Conservation (phyloP, 1,140 invertebrate species). For the Thrips palmi region DNA sequence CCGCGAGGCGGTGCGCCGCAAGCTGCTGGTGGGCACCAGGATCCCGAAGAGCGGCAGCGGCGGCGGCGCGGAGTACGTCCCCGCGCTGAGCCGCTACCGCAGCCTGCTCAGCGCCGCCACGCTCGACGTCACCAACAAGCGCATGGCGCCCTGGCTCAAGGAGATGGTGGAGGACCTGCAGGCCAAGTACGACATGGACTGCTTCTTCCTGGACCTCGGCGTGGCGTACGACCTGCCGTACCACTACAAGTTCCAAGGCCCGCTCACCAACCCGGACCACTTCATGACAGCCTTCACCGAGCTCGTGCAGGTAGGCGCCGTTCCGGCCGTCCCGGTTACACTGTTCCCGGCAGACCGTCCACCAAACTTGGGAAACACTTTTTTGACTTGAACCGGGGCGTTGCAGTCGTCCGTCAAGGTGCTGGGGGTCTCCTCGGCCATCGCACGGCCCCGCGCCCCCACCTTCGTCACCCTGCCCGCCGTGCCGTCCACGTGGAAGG, state of each 20-base stretch:
- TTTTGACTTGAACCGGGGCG: too few relatives aligned
- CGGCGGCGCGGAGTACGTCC: slow-evolving; percentile 13
- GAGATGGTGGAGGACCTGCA: slow-evolving; percentile 50
- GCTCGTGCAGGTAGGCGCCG: slow-evolving; percentile 29
- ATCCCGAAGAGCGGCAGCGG: slow-evolving; percentile 13
- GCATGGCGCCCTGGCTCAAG: slow-evolving; percentile 59
- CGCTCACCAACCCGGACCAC: slow-evolving; percentile 56
- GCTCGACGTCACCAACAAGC: slow-evolving; percentile 66
- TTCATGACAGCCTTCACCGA: slow-evolving; percentile 56
- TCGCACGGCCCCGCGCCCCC: slow-evolving; percentile 58
- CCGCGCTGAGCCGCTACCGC: slow-evolving; percentile 36
- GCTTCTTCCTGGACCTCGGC: slow-evolving; percentile 80
- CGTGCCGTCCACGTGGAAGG: slow-evolving; percentile 74
- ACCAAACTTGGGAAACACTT: too few relatives aligned
- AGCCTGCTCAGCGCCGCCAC: slow-evolving; percentile 56
- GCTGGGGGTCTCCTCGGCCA: slow-evolving; percentile 66
- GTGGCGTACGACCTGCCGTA: slow-evolving; percentile 72
- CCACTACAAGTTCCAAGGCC: slow-evolving; percentile 51
- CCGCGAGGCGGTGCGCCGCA: slow-evolving; percentile 48
- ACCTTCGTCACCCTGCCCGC: slow-evolving; percentile 75
- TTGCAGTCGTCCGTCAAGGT: slow-evolving; percentile 33
- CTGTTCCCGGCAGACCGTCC: slow-evolving; percentile 11
- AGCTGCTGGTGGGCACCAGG: slow-evolving; percentile 34
- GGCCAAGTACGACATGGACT: slow-evolving; percentile 59
- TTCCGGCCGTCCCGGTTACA: background rate